phyloP scores from a whole-genome alignment of 2,113 vertebrate genomes.

The Mesoclemmys tuberculata region DNA sequence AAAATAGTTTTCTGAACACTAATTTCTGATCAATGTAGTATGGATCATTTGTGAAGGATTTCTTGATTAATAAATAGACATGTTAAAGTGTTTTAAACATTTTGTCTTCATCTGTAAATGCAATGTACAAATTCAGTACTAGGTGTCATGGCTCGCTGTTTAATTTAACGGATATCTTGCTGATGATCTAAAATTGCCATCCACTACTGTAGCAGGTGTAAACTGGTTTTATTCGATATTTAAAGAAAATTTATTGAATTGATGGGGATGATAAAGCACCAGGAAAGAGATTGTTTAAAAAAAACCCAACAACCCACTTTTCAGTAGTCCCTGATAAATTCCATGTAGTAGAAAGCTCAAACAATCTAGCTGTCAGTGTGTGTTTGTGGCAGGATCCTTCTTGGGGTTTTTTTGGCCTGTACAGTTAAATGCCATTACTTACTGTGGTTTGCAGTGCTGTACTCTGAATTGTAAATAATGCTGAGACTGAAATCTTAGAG shows the following conservation, averaged over 20 bases:
- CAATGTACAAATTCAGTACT: background rate
- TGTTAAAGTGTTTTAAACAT: conserved; percentile 45
- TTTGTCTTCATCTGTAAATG: conserved; percentile 21
- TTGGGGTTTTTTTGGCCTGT: background rate
- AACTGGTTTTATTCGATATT: background rate
- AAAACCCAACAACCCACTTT: fast-evolving
- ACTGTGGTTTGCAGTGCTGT: background rate
- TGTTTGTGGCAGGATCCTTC: background rate
- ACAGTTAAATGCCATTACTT: fast-evolving
- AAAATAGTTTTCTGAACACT: conserved; percentile 82
- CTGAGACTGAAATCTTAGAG: background rate
- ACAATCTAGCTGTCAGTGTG: background rate
- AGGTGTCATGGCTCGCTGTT: fast-evolving
- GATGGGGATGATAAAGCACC: too few relatives aligned
- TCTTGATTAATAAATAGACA: conserved; percentile 82
- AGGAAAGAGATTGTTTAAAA: background rate
- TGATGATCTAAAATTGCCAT: background rate
- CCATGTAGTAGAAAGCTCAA: background rate
- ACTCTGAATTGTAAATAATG: background rate
- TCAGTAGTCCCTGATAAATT: background rate
- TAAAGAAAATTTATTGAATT: background rate
- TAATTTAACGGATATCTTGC: background rate
- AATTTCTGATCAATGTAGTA: conserved; percentile 77
- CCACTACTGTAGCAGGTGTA: background rate
- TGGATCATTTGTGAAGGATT: conserved; percentile 80